Base-by-base conservation (phyloP, 2,797 vertebrate genomes). In the Sebastes oblongus region DNA sequence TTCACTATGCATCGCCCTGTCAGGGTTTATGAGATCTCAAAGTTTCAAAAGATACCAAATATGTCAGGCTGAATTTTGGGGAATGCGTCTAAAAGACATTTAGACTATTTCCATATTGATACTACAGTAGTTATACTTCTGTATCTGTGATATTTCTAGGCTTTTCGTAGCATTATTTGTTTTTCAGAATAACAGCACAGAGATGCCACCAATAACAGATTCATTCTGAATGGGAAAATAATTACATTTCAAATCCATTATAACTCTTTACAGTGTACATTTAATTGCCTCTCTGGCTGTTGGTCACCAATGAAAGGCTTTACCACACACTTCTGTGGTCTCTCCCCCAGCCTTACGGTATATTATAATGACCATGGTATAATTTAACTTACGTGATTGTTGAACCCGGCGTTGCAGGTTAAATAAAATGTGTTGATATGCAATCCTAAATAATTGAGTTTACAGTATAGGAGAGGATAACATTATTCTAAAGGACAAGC, bases 401-500 rank as follows among this genome's bases (percentile, higher is more conserved):
- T 70, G 52, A 82, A 72, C 68, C 36, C 25, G 27, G 52, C 6
- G 50, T n/a, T 74, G 67, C 54, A 52, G 79, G 71, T 69, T 81
- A 56, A 78, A 84, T 78, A 71, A 81, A 82, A 66, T 64, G 56
- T 59, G 83, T 67, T 73, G 13, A 86, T 77, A 36, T 77, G 75
- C 75, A 77, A 16, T 69, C 32, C 27, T 61, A 64, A 75, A 78
- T 81, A 85, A 88, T 83, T 67, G 10, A 78, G 65, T 77, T 50
- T 78, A 42, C 54, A 39, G 24, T 59, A 52, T 16, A n/a, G 50
- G 8, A 36, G 29, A 10, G 67, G 52, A 78, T 66, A 78, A 68
- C 72, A 72, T 70, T 29, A 25, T 66, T 58, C 27, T 74, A 25
- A 79, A 82, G 77, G 59, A 80, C 74, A 58, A 39, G 29, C 22